Conservation (phyloP, 2,113 vertebrate genomes). For the Brachypteracias leptosomus region DNA sequence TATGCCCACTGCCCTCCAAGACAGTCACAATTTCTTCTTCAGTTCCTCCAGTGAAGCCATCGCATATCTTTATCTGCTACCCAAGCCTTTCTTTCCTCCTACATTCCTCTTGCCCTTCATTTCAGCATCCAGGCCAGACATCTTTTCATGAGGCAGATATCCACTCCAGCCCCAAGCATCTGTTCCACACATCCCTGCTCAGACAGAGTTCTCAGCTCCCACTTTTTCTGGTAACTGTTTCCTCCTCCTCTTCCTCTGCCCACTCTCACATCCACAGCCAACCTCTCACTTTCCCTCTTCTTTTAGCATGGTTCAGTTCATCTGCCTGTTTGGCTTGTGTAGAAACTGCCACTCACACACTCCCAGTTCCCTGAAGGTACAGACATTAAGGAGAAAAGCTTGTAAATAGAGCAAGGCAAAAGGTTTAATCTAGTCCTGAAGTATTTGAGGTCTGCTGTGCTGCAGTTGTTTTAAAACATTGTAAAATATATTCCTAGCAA, state of each 20-base stretch:
- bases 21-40: not conserved
- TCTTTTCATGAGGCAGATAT: not conserved
- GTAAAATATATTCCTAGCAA: not conserved
- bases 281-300: not conserved
- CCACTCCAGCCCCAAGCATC: not conserved
- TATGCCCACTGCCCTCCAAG: too few relatives aligned
- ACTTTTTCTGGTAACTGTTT: not conserved
- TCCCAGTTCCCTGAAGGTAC: not conserved
- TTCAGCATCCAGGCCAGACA: not conserved
- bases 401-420: not conserved
- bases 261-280: slow-evolving; percentile 1
- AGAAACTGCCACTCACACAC: not conserved
- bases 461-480: not conserved
- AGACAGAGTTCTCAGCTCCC: not conserved
- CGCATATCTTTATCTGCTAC: not conserved
- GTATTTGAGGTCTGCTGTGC: not conserved
- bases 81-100: not conserved
- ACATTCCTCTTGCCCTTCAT: not conserved
- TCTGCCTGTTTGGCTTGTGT: not conserved
- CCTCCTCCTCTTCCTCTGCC: slow-evolving; percentile 19
- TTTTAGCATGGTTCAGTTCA: not conserved
- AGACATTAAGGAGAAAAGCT: not conserved
- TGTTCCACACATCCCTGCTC: not conserved
- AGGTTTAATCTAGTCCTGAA: not conserved
- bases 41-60: not conserved